Conservation (phyloP, 2,888 invertebrate species). For the Andrena haemorrhoa region DNA sequence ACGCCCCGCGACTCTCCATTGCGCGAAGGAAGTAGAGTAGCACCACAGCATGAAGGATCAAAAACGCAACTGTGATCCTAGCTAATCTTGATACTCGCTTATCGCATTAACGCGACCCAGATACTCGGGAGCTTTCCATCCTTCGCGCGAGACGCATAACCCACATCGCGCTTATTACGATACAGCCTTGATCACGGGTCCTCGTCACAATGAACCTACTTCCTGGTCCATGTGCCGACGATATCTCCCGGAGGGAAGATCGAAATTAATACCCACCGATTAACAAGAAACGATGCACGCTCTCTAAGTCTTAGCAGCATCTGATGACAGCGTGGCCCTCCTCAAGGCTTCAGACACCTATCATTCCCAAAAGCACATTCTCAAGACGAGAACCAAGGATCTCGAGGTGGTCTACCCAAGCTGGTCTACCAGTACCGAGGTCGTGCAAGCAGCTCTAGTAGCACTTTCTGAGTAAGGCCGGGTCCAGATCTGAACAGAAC, state of each 20-base stretch:
- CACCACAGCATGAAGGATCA: background rate
- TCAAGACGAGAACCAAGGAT: no score
- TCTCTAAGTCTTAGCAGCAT: conserved; percentile 1
- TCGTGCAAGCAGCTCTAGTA: no score
- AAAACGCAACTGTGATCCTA: background rate
- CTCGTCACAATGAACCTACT: conserved; percentile 49
- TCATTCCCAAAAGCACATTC: no score
- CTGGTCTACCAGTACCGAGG: no score
- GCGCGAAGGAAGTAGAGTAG: background rate
- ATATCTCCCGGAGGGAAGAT: conserved; percentile 23
- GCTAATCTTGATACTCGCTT: conserved; percentile 5
- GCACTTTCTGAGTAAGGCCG: no score
- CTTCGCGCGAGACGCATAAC: conserved; percentile 32
- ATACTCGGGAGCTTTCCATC: conserved; percentile 47
- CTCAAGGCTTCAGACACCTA: no score
- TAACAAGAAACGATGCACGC: conserved; percentile 14
- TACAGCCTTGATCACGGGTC: conserved; percentile 40
- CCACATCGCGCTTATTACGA: conserved; percentile 31
- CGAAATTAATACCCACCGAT: conserved; percentile 48
- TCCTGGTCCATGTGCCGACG: conserved; percentile 28
- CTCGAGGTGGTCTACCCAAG: no score
- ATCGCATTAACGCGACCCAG: conserved; percentile 49
- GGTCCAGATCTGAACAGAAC: no score
- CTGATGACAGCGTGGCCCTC: background rate
- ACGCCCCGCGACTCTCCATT: no score